A percentile compares a stretch with the other conserved stretches of the same genome.
phyloP scores from a whole-genome alignment of 1,140 invertebrate genomes.

The Drosophila bocki region DNA sequence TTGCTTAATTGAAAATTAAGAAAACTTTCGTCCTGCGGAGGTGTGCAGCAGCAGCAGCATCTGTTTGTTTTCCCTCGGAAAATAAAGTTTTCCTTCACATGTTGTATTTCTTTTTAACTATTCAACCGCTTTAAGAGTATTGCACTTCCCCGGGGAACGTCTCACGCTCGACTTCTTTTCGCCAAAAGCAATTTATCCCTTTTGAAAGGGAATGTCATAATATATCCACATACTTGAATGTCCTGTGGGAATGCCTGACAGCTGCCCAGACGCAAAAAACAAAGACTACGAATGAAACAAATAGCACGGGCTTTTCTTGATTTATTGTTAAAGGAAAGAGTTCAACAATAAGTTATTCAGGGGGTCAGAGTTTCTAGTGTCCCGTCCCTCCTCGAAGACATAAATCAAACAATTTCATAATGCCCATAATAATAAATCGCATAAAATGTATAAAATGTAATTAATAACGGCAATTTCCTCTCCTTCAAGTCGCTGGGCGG shows the following conservation, averaged over 20 bases:
- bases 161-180: slow-evolving; percentile 37
- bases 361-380: neutral
- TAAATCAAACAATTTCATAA: slow-evolving; percentile 67
- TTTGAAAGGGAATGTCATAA: slow-evolving; percentile 53
- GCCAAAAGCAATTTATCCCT: slow-evolving; percentile 41
- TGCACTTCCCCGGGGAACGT: slow-evolving; percentile 13
- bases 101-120: slow-evolving; percentile 8
- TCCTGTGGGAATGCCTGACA: slow-evolving; percentile 49
- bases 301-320: slow-evolving; percentile 29
- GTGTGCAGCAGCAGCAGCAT: slow-evolving; percentile 14
- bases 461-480: slow-evolving; percentile 72
- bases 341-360: slow-evolving; percentile 52
- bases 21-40: slow-evolving; percentile 39
- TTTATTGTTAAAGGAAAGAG: slow-evolving; percentile 51
- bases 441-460: slow-evolving; percentile 64
- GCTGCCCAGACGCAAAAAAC: slow-evolving; percentile 29
- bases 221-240: slow-evolving; percentile 36
- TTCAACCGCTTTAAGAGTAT: slow-evolving; percentile 23
- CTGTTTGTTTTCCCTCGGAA: slow-evolving; percentile 28
- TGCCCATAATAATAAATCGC: slow-evolving; percentile 60
- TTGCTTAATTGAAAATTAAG: slow-evolving; percentile 76
- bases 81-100: slow-evolving; percentile 21
- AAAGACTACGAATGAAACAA: slow-evolving; percentile 34
- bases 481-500: slow-evolving; percentile 2
- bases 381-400: slow-evolving; percentile 8